phyloP scores from a whole-genome alignment of 1,140 invertebrate species.

The Drosophila burlai region DNA sequence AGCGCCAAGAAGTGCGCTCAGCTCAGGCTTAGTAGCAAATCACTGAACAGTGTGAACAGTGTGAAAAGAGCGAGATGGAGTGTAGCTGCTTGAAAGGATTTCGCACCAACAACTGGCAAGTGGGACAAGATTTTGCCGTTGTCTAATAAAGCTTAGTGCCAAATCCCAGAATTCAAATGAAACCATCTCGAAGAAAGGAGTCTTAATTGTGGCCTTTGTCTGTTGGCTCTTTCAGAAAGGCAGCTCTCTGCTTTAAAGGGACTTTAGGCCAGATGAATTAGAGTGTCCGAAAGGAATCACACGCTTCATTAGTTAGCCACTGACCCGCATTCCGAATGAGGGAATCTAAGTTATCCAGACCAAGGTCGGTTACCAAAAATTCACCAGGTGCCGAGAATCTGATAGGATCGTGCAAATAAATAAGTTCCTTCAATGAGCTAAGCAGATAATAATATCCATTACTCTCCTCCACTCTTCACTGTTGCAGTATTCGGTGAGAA shows the following conservation, averaged over 20 bases:
- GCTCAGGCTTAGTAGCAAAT: slow-evolving; percentile 71
- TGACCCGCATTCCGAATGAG: slow-evolving; percentile 12
- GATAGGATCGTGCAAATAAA: slow-evolving; percentile 16
- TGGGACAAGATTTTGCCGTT: slow-evolving; percentile 51
- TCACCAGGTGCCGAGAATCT: slow-evolving; percentile 2
- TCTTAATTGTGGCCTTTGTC: slow-evolving; percentile 44
- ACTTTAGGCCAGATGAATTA: slow-evolving; percentile 3
- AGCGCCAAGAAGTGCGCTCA: slow-evolving; percentile 63
- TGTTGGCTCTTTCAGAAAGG: not conserved
- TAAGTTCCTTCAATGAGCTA: not conserved
- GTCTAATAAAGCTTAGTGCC: slow-evolving; percentile 53
- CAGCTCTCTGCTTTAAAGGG: slow-evolving; percentile 6
- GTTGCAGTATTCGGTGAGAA: slow-evolving; percentile 15
- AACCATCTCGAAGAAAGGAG: slow-evolving; percentile 31
- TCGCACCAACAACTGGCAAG: slow-evolving; percentile 29
- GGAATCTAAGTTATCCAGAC: not conserved
- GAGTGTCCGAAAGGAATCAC: slow-evolving; percentile 13
- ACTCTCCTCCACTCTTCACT: not conserved
- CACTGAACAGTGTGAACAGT: slow-evolving; percentile 72
- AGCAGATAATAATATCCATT: not conserved
- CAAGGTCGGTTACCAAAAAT: not conserved
- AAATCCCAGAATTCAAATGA: slow-evolving; percentile 48
- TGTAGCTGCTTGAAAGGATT: slow-evolving; percentile 35
- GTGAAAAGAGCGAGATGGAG: slow-evolving; percentile 42
- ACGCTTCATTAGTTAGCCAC: slow-evolving; percentile 23